These are phyloP conservation scores for Busseola fusca DNA, from an alignment of 2,888 invertebrate genomes.

Conservation along the genomic window DNA sequence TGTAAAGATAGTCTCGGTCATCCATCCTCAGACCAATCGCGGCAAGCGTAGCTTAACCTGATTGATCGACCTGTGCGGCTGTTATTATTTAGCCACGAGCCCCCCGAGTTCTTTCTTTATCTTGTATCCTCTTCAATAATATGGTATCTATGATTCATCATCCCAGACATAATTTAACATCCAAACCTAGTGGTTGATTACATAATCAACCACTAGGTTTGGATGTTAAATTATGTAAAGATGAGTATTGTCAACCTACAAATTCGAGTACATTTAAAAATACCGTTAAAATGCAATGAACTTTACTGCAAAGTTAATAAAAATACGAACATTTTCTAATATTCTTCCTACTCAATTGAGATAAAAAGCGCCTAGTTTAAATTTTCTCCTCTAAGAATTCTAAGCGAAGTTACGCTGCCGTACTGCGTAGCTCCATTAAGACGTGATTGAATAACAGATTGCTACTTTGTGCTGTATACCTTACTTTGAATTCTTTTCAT, in stretches of 20 bases:
- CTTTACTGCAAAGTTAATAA: constrained; percentile 26
- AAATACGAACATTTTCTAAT: constrained; percentile 30
- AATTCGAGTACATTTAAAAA: neutral
- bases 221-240: too few species aligned
- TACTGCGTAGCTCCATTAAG: constrained; percentile 51
- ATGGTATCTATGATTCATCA: neutral
- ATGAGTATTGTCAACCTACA: neutral
- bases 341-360: constrained; percentile 23
- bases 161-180: neutral
- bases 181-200: neutral
- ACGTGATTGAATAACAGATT: constrained; percentile 63
- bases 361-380: constrained; percentile 32
- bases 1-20: too few species aligned
- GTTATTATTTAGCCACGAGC: too few species aligned
- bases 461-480: constrained; percentile 50
- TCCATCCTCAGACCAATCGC: too few species aligned
- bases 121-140: neutral
- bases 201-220: too few species aligned
- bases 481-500: constrained; percentile 57
- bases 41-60: too few species aligned
- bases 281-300: neutral
- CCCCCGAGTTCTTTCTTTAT: too few species aligned
- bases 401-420: constrained; percentile 38
- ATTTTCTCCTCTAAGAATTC: constrained; percentile 42
- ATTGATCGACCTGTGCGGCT: too few species aligned